phyloP scores from a whole-genome alignment of 2,888 invertebrate genomes.

The Cerastis rubricosa region DNA sequence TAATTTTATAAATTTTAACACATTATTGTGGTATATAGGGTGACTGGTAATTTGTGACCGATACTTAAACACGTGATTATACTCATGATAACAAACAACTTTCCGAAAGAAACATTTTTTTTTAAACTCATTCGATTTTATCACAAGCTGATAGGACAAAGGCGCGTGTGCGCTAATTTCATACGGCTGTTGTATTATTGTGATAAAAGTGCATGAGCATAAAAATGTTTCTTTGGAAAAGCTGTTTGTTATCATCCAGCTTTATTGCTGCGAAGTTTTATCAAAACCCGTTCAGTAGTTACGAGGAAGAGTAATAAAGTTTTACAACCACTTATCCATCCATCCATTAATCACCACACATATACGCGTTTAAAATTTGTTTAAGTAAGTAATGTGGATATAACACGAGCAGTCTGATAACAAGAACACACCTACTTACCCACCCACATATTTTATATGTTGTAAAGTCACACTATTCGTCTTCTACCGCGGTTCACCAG shows the following conservation, averaged over 20 bases:
- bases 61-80: no score
- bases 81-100: no score
- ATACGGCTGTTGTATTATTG: neutral
- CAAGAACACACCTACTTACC: no score
- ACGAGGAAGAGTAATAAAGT: neutral
- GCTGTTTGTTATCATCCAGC: no score
- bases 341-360: neutral
- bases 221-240: no score
- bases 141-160: no score
- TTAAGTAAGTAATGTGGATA: neutral
- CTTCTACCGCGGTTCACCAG: conserved; percentile 42
- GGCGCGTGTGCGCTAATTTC: no score
- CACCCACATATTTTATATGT: neutral
- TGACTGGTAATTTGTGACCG: no score
- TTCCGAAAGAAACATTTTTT: no score
- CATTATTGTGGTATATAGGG: neutral
- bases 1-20: neutral
- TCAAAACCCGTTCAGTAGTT: neutral
- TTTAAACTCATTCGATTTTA: no score
- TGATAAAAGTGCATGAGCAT: no score
- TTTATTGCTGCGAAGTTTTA: neutral
- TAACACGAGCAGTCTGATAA: neutral
- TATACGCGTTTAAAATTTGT: neutral
- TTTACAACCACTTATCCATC: no score
- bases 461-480: conserved; percentile 36